These are phyloP conservation scores for Hyles vespertilio DNA, from an alignment of 1,140 invertebrate genomes.

Conservation along the genomic window DNA sequence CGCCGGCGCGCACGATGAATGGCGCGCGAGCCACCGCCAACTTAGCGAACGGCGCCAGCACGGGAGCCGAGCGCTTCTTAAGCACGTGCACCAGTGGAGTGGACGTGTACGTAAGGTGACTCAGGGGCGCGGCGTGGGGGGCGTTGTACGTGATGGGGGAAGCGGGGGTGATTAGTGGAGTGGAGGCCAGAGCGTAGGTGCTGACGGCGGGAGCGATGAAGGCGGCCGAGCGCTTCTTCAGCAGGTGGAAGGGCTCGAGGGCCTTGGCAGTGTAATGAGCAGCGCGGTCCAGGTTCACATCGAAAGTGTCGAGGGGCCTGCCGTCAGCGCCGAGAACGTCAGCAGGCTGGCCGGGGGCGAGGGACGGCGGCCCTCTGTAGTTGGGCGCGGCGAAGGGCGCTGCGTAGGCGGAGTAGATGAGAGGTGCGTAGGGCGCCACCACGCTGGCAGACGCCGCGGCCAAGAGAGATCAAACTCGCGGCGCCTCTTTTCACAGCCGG, in stretches of 20 bases:
- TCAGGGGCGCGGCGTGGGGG: constrained; percentile 10
- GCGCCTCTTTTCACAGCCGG: too few species aligned
- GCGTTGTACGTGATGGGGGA: constrained; percentile 20
- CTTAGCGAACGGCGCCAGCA: constrained; percentile 18
- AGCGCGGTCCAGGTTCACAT: constrained; percentile 69
- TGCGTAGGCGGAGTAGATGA: constrained; percentile 25
- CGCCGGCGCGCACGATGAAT: constrained; percentile 21
- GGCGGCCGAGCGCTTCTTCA: constrained; percentile 48
- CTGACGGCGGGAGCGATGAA: constrained; percentile 24
- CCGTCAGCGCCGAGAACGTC: constrained; percentile 48
- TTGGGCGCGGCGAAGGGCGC: constrained; percentile 29
- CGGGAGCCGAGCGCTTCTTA: constrained; percentile 15
- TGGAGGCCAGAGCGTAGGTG: constrained; percentile 20
- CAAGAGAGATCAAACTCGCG: constrained; percentile 27
- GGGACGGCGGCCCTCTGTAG: constrained; percentile 56
- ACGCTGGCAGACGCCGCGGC: constrained; percentile 62
- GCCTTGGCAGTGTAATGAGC: constrained; percentile 52
- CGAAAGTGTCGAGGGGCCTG: constrained; percentile 58
- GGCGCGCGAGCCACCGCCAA: constrained; percentile 21
- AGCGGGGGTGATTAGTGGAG: constrained; percentile 21
- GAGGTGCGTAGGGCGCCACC: constrained; percentile 27
- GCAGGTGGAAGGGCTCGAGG: constrained; percentile 37
- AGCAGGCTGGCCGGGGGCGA: constrained; percentile 58
- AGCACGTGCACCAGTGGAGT: too few species aligned
- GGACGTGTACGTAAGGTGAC: too few species aligned